Evolutionary conservation across 1,140 invertebrate species (phyloP).

Genomic region (Alviniconcha marisindica): DNA sequence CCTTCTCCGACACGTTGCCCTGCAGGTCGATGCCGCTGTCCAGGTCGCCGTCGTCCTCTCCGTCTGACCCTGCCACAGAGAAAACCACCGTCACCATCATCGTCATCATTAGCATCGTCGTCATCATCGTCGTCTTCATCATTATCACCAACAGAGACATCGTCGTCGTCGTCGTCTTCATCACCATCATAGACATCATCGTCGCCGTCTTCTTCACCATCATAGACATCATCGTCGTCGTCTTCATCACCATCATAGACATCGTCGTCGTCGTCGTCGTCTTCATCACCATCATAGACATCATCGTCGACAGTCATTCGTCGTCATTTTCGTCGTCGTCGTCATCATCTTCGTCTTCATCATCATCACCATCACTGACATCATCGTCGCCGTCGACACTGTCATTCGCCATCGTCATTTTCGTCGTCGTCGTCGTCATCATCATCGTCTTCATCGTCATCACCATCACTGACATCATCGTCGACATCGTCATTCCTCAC

Average conservation of each 20-base stretch:
- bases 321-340: background rate
- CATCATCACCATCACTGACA: too few relatives aligned
- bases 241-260: background rate
- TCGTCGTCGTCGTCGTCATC: too few relatives aligned
- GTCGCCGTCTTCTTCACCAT: background rate
- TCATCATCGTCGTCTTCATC: background rate
- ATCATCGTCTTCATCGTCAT: too few relatives aligned
- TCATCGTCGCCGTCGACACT: too few relatives aligned
- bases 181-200: background rate
- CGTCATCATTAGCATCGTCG: background rate
- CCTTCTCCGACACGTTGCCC: constrained; percentile 65
- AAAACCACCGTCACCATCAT: background rate
- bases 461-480: too few relatives aligned
- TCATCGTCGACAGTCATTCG: background rate
- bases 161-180: background rate
- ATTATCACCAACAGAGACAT: background rate
- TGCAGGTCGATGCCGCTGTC: constrained; percentile 66
- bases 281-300: background rate
- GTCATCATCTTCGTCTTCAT: too few relatives aligned
- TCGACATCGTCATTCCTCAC: too few relatives aligned
- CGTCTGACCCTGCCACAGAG: constrained; percentile 67
- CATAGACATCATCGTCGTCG: background rate
- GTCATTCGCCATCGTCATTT: too few relatives aligned
- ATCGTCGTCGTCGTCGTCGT: background rate
- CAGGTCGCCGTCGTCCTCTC: constrained; percentile 68